phyloP scores from a whole-genome alignment of 2,888 invertebrate genomes.

The Coremacera marginata region DNA sequence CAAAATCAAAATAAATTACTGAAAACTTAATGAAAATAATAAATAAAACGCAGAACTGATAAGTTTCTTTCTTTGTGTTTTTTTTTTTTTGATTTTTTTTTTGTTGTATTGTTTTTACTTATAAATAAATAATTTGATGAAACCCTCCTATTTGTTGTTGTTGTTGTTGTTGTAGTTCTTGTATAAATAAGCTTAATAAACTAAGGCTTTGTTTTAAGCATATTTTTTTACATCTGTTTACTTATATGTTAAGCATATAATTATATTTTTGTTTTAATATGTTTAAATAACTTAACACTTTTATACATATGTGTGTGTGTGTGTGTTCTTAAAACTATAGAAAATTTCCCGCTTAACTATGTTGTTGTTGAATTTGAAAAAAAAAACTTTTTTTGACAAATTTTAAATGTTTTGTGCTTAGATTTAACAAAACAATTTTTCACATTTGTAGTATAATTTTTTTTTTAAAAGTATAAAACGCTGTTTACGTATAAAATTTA shows the following conservation, averaged over 20 bases:
- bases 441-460: neutral
- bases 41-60: slow-evolving; percentile 33
- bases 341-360: neutral
- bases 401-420: neutral
- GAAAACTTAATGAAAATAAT: neutral
- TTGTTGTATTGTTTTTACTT: slow-evolving; percentile 15
- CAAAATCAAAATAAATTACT: neutral
- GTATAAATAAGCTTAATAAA: slow-evolving; percentile 27
- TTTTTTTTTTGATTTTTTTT: slow-evolving; percentile 22
- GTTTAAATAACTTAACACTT: slow-evolving; percentile 37
- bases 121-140: slow-evolving; percentile 19
- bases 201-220: neutral
- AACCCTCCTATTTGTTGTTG: slow-evolving; percentile 27
- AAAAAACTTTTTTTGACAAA: slow-evolving; percentile 40
- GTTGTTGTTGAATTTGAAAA: too few species aligned
- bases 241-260: neutral
- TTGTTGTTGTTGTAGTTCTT: slow-evolving; percentile 8
- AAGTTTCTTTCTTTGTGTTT: slow-evolving; percentile 23
- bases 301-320: slow-evolving; percentile 20
- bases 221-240: neutral
- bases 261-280: slow-evolving; percentile 24
- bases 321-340: slow-evolving; percentile 10
- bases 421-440: neutral
- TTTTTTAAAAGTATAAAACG: neutral
- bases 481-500: slow-evolving; percentile 32